phyloP scores from a whole-genome alignment of 2,113 vertebrate genomes.

The Micronisus gabar region DNA sequence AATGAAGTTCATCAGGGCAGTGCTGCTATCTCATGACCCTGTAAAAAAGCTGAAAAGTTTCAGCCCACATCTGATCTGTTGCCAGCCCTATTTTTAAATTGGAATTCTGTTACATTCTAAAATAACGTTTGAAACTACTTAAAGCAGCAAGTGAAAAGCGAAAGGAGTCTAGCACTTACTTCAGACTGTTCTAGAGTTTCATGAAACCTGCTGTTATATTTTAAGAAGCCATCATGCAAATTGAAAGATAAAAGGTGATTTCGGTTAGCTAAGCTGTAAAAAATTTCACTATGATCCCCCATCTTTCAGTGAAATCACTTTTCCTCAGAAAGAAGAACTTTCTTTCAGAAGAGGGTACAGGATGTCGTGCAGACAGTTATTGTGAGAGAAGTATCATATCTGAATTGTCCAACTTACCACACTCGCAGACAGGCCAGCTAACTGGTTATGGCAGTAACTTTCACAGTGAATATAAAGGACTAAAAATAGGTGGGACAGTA shows the following conservation, averaged over 20 bases:
- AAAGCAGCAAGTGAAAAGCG: background rate
- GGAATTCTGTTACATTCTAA: background rate
- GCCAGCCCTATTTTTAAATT: background rate
- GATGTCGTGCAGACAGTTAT: background rate
- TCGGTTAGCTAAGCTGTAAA: background rate
- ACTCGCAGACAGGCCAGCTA: background rate
- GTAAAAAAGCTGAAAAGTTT: constrained; percentile 16
- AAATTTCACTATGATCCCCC: background rate
- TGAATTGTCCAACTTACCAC: background rate
- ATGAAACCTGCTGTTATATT: background rate
- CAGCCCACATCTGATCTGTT: background rate
- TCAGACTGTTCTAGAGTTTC: background rate
- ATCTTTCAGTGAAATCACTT: background rate
- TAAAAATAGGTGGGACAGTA: background rate
- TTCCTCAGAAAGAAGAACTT: background rate
- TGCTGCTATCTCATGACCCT: background rate
- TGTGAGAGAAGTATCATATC: background rate
- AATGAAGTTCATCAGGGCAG: constrained; percentile 35
- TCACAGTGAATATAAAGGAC: background rate
- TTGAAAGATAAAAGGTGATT: background rate
- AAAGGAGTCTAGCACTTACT: background rate
- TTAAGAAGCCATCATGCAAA: background rate
- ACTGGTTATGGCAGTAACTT: background rate
- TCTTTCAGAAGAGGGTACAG: background rate
- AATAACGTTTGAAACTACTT: background rate